Percentiles rank a stretch among this genome's conserved stretches.
Evolutionary conservation across 2,113 vertebrate genomes (phyloP).

Genomic region (Parotia lawesii): DNA sequence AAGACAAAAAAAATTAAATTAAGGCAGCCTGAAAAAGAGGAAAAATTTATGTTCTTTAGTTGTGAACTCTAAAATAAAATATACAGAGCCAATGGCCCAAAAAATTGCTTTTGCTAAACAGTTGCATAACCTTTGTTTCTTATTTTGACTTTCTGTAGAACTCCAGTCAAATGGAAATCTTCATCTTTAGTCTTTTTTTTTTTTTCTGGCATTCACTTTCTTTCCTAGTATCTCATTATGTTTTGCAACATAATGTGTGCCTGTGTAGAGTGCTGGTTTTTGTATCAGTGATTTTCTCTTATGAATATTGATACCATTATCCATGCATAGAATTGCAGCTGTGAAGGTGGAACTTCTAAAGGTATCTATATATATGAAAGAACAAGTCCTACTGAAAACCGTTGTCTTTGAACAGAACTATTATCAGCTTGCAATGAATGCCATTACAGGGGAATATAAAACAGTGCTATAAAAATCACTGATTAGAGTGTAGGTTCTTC

Average conservation of each 20-base stretch:
- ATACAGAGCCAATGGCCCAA: slow-evolving; percentile 33
- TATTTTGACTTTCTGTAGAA: neutral
- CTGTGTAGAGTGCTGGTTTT: neutral
- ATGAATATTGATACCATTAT: neutral
- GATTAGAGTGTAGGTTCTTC: neutral
- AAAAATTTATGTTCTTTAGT: neutral
- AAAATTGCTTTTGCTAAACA: slow-evolving; percentile 37
- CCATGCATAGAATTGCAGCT: neutral
- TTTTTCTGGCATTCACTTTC: neutral
- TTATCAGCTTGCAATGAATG: neutral
- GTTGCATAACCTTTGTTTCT: neutral
- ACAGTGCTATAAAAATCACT: neutral
- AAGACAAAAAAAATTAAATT: neutral
- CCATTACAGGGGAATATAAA: neutral
- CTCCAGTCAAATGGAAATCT: slow-evolving; percentile 7
- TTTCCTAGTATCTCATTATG: neutral
- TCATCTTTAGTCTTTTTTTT: neutral
- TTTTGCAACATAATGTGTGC: neutral
- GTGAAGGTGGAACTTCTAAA: neutral
- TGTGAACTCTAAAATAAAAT: slow-evolving; percentile 21
- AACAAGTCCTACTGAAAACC: neutral
- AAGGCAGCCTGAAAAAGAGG: neutral
- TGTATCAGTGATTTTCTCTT: neutral
- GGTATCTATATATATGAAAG: neutral
- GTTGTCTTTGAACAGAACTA: neutral